phyloP scores from a whole-genome alignment of 2,113 vertebrate species.

The Cynoglossus semilaevis region DNA sequence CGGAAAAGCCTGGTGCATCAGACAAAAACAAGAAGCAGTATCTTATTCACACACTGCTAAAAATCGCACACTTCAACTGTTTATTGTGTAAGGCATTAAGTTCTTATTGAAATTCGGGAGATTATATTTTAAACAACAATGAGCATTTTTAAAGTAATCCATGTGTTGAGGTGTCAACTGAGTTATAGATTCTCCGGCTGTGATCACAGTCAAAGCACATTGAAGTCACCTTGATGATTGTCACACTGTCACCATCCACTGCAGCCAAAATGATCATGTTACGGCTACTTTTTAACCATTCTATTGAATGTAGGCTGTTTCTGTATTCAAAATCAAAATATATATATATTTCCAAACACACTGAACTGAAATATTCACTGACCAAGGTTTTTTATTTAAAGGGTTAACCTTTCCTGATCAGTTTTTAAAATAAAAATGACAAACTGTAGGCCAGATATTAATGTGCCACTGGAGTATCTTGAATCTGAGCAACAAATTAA shows the following conservation, averaged over 20 bases:
- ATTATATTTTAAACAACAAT: not conserved
- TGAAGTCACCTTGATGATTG: slow-evolving; percentile 1
- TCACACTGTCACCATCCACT: slow-evolving; percentile 39
- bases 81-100: not conserved
- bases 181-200: too few relatives aligned
- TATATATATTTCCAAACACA: slow-evolving; percentile 1
- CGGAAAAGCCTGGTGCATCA: not conserved
- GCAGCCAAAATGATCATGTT: not conserved
- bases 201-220: too few relatives aligned
- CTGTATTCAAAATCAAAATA: not conserved
- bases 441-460: not conserved
- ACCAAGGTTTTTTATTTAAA: not conserved
- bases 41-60: not conserved
- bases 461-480: slow-evolving; percentile 2
- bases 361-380: not conserved
- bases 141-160: not conserved
- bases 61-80: not conserved
- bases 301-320: too few relatives aligned
- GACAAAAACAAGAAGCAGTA: not conserved
- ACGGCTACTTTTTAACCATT: not conserved
- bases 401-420: not conserved
- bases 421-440: not conserved
- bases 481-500: slow-evolving; percentile 4
- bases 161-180: too few relatives aligned
- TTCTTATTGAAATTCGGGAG: not conserved